A percentile compares a stretch with the other conserved stretches of the same genome.
phyloP scores from a whole-genome alignment of 2,888 invertebrate genomes.

The Campopleginae sp. region DNA sequence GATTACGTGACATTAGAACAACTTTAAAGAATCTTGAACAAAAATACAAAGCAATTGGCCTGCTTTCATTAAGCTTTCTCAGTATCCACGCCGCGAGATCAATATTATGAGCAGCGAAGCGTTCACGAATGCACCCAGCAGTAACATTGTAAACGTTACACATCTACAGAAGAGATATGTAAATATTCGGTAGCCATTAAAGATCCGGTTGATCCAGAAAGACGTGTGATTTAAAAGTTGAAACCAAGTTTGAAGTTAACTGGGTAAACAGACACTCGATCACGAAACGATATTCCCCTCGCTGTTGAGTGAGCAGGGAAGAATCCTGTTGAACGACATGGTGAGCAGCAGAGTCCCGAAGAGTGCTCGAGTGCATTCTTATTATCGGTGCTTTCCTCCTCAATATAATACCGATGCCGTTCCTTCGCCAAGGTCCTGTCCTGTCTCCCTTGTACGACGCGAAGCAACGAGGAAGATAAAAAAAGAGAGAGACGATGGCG shows the following conservation, averaged over 20 bases:
- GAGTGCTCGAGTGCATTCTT: constrained; percentile 61
- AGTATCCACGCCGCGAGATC: neutral
- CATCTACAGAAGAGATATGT: neutral
- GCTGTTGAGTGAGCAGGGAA: constrained; percentile 63
- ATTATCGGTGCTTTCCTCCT: constrained; percentile 52
- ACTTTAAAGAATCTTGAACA: neutral
- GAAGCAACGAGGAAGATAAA: constrained; percentile 18
- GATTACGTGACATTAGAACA: neutral
- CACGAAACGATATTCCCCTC: constrained; percentile 76
- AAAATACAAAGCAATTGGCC: neutral
- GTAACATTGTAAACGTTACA: neutral
- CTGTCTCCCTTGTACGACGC: constrained; percentile 33
- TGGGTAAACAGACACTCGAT: constrained; percentile 75
- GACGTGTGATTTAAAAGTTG: constrained; percentile 25
- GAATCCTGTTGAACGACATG: constrained; percentile 56
- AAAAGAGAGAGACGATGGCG: neutral
- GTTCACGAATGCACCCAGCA: neutral
- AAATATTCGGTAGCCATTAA: constrained; percentile 48
- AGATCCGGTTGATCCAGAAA: constrained; percentile 70
- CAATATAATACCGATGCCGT: constrained; percentile 45
- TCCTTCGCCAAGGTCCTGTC: constrained; percentile 30
- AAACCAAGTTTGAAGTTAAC: constrained; percentile 70
- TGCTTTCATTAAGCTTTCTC: constrained; percentile 5
- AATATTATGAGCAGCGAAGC: constrained; percentile 13
- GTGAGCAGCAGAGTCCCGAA: constrained; percentile 33